Conservation (phyloP, 2,888 invertebrate species). For the Odontomyia ornata region DNA sequence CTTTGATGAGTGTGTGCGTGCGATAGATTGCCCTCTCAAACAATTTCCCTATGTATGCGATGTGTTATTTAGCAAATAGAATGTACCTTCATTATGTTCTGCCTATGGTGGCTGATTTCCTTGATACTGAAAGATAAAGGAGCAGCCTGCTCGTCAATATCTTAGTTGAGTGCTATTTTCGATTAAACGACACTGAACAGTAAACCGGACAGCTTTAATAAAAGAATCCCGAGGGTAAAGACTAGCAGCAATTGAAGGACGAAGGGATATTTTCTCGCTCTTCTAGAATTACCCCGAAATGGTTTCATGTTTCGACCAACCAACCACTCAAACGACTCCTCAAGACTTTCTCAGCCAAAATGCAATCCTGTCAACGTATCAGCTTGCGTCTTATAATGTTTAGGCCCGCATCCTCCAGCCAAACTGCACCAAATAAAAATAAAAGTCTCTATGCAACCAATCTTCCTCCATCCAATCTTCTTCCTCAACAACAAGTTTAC, state of each 20-base stretch:
- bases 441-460: background rate
- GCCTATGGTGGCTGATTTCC: too few relatives aligned
- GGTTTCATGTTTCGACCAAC: slow-evolving; percentile 41
- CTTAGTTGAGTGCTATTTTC: too few relatives aligned
- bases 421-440: background rate
- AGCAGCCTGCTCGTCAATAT: too few relatives aligned
- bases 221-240: background rate
- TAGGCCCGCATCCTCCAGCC: slow-evolving; percentile 6
- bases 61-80: too few relatives aligned
- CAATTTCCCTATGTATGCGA: too few relatives aligned
- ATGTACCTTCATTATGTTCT: too few relatives aligned
- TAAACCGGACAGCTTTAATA: background rate
- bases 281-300: slow-evolving; percentile 2
- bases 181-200: too few relatives aligned
- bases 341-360: background rate
- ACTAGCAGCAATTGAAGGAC: background rate
- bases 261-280: slow-evolving; percentile 14
- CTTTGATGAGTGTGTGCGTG: background rate
- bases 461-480: too few relatives aligned
- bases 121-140: too few relatives aligned
- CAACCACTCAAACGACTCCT: slow-evolving; percentile 6
- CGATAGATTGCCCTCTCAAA: too few relatives aligned
- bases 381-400: slow-evolving; percentile 5
- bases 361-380: background rate
- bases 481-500: background rate